Percentiles rank a stretch among this genome's conserved stretches.
phyloP scores from a whole-genome alignment of 2,113 vertebrate species.

The Nesoenas mayeri region DNA sequence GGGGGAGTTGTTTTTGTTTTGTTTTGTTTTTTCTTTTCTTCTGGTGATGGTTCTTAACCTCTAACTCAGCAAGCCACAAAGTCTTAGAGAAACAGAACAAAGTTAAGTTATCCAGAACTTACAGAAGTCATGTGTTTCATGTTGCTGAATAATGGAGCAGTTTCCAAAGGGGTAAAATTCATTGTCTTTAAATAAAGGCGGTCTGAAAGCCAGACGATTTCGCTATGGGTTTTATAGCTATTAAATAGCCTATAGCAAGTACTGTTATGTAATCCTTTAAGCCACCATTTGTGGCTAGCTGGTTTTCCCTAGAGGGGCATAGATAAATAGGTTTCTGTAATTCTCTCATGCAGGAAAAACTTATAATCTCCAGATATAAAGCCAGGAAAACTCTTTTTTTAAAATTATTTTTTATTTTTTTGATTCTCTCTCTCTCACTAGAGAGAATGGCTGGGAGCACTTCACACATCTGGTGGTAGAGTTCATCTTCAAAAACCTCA shows the following conservation, averaged over 20 bases:
- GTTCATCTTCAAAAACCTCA: not conserved
- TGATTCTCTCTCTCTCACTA: no score
- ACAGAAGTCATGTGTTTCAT: not conserved
- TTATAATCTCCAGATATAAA: not conserved
- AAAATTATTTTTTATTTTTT: no score
- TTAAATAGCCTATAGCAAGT: not conserved
- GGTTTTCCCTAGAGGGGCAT: not conserved
- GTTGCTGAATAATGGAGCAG: not conserved
- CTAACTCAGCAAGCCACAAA: not conserved
- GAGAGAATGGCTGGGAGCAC: not conserved
- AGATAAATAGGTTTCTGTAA: slow-evolving; percentile 17
- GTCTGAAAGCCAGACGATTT: not conserved
- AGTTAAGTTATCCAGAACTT: not conserved
- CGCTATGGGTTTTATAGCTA: not conserved
- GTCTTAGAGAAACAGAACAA: not conserved
- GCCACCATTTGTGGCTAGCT: not conserved
- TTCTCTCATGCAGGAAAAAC: not conserved
- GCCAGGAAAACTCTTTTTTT: not conserved
- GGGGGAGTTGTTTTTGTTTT: no score
- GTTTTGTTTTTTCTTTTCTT: not conserved
- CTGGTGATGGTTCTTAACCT: not conserved
- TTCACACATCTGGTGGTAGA: not conserved
- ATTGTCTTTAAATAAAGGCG: not conserved
- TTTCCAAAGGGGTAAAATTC: not conserved
- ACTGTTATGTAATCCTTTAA: slow-evolving; percentile 35